These are phyloP conservation scores for Dyspetes luteomarginatus DNA, from an alignment of 2,888 invertebrate species.

Conservation along the genomic window DNA sequence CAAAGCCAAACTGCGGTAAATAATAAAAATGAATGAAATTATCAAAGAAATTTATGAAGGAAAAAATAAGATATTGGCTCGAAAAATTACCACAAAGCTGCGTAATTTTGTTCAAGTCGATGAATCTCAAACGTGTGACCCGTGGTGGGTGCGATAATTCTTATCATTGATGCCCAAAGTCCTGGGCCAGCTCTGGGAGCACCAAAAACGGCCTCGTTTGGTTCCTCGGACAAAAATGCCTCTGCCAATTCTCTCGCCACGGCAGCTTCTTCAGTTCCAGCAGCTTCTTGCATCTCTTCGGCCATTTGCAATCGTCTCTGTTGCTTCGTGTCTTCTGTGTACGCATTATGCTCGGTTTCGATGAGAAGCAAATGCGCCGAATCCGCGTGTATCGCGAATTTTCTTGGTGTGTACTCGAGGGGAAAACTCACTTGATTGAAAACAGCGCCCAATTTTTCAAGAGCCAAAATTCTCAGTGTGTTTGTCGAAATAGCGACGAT, in stretches of 20 bases:
- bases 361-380: slow-evolving; percentile 95
- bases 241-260: slow-evolving; percentile 99
- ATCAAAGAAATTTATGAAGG: background rate
- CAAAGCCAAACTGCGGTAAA: slow-evolving; percentile 87
- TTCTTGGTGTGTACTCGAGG: slow-evolving; percentile 97
- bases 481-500: slow-evolving; percentile 99
- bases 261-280: slow-evolving; percentile 97
- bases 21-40: background rate
- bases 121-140: slow-evolving; percentile 91
- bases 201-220: slow-evolving; percentile 97
- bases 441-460: slow-evolving; percentile 99
- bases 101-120: slow-evolving; percentile 97
- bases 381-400: slow-evolving; percentile 96
- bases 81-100: slow-evolving; percentile 90
- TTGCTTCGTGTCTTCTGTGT: slow-evolving; percentile 98
- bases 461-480: slow-evolving; percentile 97
- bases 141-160: slow-evolving; percentile 93
- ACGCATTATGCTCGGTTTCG: slow-evolving; percentile 99
- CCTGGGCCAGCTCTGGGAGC: slow-evolving; percentile 98
- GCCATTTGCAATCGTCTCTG: slow-evolving; percentile 98
- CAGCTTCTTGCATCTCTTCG: slow-evolving; percentile 98
- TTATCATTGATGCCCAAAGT: slow-evolving; percentile 97
- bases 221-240: slow-evolving; percentile 96
- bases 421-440: slow-evolving; percentile 98
- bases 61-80: slow-evolving; percentile 1